These are phyloP conservation scores for Tragopan temminckii DNA, from an alignment of 2,797 vertebrate genomes.

Conservation along the genomic window DNA sequence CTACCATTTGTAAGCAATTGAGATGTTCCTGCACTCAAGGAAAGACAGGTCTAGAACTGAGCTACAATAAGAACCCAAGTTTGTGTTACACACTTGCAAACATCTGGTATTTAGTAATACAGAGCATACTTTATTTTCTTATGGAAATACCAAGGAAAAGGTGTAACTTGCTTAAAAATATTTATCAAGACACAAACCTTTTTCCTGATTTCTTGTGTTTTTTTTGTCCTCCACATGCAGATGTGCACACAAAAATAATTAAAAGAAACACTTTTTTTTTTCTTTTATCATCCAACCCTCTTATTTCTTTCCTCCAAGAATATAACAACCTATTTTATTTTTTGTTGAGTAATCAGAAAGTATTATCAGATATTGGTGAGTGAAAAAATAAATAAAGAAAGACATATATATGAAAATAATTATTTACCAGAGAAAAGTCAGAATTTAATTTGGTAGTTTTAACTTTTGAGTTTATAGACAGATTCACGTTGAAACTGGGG, in stretches of 20 bases:
- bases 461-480: neutral
- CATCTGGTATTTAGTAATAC: neutral
- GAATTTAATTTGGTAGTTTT: neutral
- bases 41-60: neutral
- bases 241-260: neutral
- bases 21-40: neutral
- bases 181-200: neutral
- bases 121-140: neutral
- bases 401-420: neutral
- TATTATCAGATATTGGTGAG: conserved; percentile 49
- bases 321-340: conserved; percentile 52
- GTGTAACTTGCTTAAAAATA: neutral
- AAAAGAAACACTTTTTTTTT: neutral
- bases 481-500: neutral
- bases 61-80: neutral
- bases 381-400: neutral
- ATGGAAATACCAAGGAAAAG: neutral
- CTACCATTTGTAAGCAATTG: neutral
- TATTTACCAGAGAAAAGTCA: neutral
- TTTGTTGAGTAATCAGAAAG: conserved; percentile 70
- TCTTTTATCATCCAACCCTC: conserved; percentile 54
- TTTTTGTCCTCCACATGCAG: neutral
- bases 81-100: neutral
- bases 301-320: conserved; percentile 3
- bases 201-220: neutral